Percentiles rank a stretch among this genome's conserved stretches.
Conservation (phyloP, 2,113 vertebrate species). For the Pantherophis guttatus region DNA sequence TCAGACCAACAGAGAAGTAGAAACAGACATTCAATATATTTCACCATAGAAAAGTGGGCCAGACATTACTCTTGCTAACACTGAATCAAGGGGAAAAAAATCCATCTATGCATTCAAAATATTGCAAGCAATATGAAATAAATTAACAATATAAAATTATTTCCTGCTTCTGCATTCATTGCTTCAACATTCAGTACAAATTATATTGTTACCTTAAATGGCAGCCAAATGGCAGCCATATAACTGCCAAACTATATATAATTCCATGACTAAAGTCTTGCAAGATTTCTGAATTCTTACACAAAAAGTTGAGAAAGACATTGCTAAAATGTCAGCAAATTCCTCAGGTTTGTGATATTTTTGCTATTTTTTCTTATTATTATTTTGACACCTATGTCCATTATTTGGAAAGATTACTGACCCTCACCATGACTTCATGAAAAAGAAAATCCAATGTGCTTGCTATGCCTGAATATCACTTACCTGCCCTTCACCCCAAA, state of each 20-base stretch:
- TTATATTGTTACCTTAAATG: not conserved
- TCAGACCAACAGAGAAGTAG: not conserved
- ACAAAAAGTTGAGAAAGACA: not conserved
- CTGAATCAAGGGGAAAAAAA: not conserved
- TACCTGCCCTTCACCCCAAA: not conserved
- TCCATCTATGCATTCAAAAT: not conserved
- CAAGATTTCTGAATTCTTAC: not conserved
- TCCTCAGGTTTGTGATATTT: not conserved
- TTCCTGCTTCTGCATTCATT: not conserved
- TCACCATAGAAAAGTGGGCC: not conserved
- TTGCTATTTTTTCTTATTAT: not conserved
- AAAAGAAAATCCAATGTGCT: not conserved
- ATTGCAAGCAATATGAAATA: conserved; percentile 22
- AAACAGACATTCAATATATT: not conserved
- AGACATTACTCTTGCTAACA: not conserved
- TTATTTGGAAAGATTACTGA: not conserved
- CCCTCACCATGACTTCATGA: not conserved
- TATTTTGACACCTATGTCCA: not conserved
- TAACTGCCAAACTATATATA: not conserved
- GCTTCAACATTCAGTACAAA: not conserved
- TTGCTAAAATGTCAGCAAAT: not conserved
- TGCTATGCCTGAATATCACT: not conserved
- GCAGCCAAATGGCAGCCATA: not conserved
- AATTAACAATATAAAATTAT: conserved; percentile 17
- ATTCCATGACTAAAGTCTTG: not conserved